A percentile compares a stretch with the other conserved stretches of the same genome.
phyloP scores from a whole-genome alignment of 2,797 vertebrate species.

The Semaprochilodus insignis region DNA sequence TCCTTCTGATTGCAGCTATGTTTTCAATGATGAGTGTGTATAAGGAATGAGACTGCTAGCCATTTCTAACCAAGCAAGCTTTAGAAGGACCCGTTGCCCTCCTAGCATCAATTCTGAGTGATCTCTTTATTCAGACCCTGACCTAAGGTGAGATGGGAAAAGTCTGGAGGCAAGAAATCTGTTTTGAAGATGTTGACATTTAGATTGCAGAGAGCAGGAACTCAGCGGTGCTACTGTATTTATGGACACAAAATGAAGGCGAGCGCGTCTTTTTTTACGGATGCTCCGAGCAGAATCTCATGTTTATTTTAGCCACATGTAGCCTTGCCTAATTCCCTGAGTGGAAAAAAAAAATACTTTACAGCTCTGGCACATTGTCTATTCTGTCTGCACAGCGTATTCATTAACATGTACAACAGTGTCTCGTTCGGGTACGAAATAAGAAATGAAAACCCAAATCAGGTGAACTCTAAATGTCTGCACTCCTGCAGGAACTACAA shows the following conservation, averaged over 20 bases:
- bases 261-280: slow-evolving; percentile 13
- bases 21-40: not conserved
- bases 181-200: not conserved
- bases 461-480: not conserved
- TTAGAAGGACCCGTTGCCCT: not conserved
- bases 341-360: slow-evolving; percentile 1
- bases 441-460: slow-evolving; percentile 24
- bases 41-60: not conserved
- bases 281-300: slow-evolving; percentile 14
- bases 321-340: slow-evolving; percentile 32
- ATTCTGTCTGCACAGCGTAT: slow-evolving; percentile 13
- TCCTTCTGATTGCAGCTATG: too few species aligned
- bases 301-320: slow-evolving; percentile 43
- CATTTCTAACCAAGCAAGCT: not conserved
- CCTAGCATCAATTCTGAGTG: not conserved
- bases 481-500: not conserved
- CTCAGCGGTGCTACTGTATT: slow-evolving; percentile 18
- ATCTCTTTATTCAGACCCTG: not conserved
- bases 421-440: slow-evolving; percentile 36
- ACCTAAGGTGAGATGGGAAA: not conserved
- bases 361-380: not conserved
- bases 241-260: slow-evolving; percentile 19
- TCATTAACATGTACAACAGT: slow-evolving; percentile 40
- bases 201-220: slow-evolving; percentile 2
- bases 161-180: not conserved